A percentile compares a stretch with the other conserved stretches of the same genome.
Evolutionary conservation across 1,140 invertebrate species (phyloP).

Genomic region (Sipha flava): DNA sequence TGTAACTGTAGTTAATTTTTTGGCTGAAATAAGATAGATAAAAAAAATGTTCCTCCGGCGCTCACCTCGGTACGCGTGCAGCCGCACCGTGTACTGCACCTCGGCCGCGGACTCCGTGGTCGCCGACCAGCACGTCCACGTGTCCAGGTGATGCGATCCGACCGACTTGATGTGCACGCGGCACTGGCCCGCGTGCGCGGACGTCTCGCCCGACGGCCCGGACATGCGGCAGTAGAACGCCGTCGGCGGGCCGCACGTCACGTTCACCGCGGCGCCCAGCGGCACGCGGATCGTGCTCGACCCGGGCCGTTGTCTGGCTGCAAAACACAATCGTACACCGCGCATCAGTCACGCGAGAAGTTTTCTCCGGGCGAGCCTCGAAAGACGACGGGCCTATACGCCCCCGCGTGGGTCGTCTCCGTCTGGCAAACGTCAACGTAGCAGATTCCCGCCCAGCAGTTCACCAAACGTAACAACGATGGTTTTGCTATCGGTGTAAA

Average conservation of each 20-base stretch:
- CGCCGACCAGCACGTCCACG: constrained; percentile 14
- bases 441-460: too few species aligned
- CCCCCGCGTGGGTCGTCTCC: too few species aligned
- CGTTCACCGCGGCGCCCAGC: background rate
- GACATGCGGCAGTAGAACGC: constrained; percentile 9
- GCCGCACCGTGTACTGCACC: background rate
- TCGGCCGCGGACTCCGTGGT: constrained; percentile 13
- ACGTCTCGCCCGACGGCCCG: background rate
- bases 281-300: background rate
- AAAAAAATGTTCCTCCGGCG: too few species aligned
- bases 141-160: background rate
- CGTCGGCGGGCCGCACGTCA: background rate
- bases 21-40: too few species aligned
- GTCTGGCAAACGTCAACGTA: too few species aligned
- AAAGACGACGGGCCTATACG: too few species aligned
- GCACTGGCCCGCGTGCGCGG: background rate
- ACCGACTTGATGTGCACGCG: background rate
- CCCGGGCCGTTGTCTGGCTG: background rate
- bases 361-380: too few species aligned
- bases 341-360: too few species aligned
- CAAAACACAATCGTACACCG: background rate
- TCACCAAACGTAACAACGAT: too few species aligned
- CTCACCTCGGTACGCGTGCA: constrained; percentile 7
- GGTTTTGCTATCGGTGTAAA: too few species aligned
- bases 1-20: too few species aligned